Evolutionary conservation across 2,113 vertebrate genomes (phyloP), one percentile per base, ranked within the genome.

Genomic region (Neoarius graeffei): DNA sequence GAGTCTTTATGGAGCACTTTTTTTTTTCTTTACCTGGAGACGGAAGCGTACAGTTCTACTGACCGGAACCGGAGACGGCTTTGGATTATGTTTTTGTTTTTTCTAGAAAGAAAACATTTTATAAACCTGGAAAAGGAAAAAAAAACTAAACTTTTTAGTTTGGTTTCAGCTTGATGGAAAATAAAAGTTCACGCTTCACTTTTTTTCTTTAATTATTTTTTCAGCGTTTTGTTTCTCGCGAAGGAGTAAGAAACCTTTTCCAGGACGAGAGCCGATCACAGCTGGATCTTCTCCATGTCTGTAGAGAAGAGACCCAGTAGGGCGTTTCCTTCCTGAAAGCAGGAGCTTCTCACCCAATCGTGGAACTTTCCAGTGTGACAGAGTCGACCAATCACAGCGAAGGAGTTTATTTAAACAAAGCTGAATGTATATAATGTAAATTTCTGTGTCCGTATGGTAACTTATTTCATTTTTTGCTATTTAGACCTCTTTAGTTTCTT

Each of bases 401-500:
- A 89, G 56, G 81, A 92, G 83, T 91, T 93, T 88, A 93, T 92
- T 92, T 91, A 91, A 91, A 91, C 57, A 17, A 67, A 67, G 30
- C 60, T 86, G 83, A 92, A 93, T 95, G 94, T 95, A 95, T 84
- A 95, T 95, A 95, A 87, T 95, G 95, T 95, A 95, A 93, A 95
- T 93, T 89, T 92, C 42, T 92, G 84, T 85, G 87, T 94, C 82
- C 25, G 91, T 93, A 92, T 92, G 91, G 93, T 94, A 94, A 94
- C 88, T 94, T 95, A 94, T 94, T 94, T 93, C 81, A 30, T 67
- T 84, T 84, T 92, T 93, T 84, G 83, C 56, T 6, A 83, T 74
- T 94, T 93, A 91, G 88, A 88, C 91, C 88, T 66, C 90, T 94
- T 94, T 90, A 90, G 93, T 91, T 93, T 91, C 84, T 92, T 90